These are phyloP conservation scores for Melinopterus prodromus DNA, from an alignment of 2,888 invertebrate genomes.

Conservation along the genomic window DNA sequence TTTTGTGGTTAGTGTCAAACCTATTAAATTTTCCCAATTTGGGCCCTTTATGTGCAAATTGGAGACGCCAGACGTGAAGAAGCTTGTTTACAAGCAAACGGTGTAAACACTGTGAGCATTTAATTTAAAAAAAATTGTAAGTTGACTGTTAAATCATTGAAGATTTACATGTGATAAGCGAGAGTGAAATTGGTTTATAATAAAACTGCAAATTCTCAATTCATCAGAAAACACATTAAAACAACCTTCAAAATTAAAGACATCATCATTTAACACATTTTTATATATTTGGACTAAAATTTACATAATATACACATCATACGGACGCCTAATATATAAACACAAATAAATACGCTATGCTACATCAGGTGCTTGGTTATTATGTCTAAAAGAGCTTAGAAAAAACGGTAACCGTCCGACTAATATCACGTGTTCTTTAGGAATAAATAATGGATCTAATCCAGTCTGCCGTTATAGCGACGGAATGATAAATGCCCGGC, in stretches of 20 bases:
- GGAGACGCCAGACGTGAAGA: too few species aligned
- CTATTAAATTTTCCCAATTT: too few species aligned
- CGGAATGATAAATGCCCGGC: constrained; percentile 87
- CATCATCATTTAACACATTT: not conserved
- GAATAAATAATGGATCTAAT: constrained; percentile 66
- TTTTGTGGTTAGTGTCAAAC: too few species aligned
- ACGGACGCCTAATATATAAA: not conserved
- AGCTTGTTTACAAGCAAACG: too few species aligned
- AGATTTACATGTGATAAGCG: too few species aligned
- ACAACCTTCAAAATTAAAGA: too few species aligned
- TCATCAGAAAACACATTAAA: not conserved
- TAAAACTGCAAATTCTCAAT: too few species aligned
- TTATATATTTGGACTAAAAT: not conserved
- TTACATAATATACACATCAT: not conserved
- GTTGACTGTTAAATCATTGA: too few species aligned
- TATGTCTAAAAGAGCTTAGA: not conserved
- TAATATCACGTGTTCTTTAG: constrained; percentile 27
- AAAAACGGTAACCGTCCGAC: not conserved
- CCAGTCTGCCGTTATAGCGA: constrained; percentile 75
- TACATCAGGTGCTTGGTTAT: not conserved
- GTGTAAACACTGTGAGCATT: too few species aligned
- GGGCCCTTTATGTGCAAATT: too few species aligned
- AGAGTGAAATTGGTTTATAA: too few species aligned
- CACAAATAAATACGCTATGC: not conserved
- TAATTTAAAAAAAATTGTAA: too few species aligned